Percentiles rank a stretch among this genome's conserved stretches.
Evolutionary conservation across 2,113 vertebrate genomes (phyloP).

Genomic region (Danionella cerebrum): DNA sequence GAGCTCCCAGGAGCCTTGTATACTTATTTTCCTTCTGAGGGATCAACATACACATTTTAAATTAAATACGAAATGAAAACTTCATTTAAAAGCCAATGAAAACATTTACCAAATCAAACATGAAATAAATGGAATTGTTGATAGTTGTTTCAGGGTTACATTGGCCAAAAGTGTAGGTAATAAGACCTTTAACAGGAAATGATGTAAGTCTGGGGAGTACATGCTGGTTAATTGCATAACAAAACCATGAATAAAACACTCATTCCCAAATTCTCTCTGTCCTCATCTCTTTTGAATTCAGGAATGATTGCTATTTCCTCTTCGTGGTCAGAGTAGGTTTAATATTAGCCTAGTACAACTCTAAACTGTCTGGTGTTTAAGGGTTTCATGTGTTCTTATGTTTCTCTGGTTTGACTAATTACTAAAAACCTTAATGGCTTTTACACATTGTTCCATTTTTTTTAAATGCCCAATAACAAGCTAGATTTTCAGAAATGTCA

Average conservation of each 20-base stretch:
- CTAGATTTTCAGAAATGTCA: too few relatives aligned
- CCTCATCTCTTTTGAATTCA: slow-evolving; percentile 61
- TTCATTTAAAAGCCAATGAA: too few relatives aligned
- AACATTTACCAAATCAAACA: too few relatives aligned
- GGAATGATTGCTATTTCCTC: slow-evolving; percentile 82
- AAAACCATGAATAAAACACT: neutral
- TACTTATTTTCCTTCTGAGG: too few relatives aligned
- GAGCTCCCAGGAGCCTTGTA: too few relatives aligned
- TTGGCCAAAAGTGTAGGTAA: too few relatives aligned
- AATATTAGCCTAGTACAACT: slow-evolving; percentile 43
- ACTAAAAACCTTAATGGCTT: neutral
- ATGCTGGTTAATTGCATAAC: neutral
- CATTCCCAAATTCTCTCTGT: slow-evolving; percentile 28
- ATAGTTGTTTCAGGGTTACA: too few relatives aligned
- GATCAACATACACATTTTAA: neutral
- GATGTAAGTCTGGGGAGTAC: neutral
- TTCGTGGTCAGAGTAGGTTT: slow-evolving; percentile 56
- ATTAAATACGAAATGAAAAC: too few relatives aligned
- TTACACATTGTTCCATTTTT: neutral
- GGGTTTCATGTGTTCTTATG: neutral
- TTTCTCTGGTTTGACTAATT: neutral
- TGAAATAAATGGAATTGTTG: too few relatives aligned
- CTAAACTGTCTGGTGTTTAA: slow-evolving; percentile 15
- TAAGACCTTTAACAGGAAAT: neutral
- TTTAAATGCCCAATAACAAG: too few relatives aligned